These are phyloP conservation scores for Sinocyclocheilus anophthalmus DNA, from an alignment of 2,113 vertebrate genomes.

Conservation along the genomic window DNA sequence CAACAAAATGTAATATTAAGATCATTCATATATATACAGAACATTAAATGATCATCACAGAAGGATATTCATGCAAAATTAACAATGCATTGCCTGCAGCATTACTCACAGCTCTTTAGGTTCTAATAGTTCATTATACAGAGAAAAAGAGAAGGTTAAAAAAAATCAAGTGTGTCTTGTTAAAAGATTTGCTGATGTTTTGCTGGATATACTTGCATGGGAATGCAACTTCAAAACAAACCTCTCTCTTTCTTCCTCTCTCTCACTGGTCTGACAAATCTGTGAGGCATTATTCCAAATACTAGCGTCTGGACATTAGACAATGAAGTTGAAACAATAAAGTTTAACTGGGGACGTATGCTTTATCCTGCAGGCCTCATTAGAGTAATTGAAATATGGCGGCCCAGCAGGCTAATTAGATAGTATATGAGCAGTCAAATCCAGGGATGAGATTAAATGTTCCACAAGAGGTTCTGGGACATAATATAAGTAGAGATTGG, in stretches of 20 bases:
- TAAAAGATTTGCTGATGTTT: slow-evolving; percentile 11
- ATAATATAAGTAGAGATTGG: background rate
- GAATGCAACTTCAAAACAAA: background rate
- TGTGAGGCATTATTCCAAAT: slow-evolving; percentile 19
- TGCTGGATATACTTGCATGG: background rate
- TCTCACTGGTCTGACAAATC: background rate
- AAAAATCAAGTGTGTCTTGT: background rate
- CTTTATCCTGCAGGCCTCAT: slow-evolving; percentile 26
- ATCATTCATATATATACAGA: background rate
- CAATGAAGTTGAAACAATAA: slow-evolving; percentile 34
- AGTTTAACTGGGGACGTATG: slow-evolving; percentile 14
- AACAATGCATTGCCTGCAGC: background rate
- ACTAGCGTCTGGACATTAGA: slow-evolving; percentile 11
- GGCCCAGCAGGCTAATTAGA: slow-evolving; percentile 18
- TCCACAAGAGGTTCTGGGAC: slow-evolving; percentile 16
- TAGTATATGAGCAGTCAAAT: slow-evolving; percentile 34
- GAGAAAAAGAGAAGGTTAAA: background rate
- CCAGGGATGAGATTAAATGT: slow-evolving; percentile 12
- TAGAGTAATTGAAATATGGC: slow-evolving; percentile 14
- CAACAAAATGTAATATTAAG: too few relatives aligned
- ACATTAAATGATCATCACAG: background rate
- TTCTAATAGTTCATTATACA: background rate
- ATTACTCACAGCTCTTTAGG: background rate
- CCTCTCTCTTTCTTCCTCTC: background rate
- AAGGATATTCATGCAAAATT: background rate